Conservation (phyloP, 2,797 vertebrate genomes). For the Triplophysa bombifrons region DNA sequence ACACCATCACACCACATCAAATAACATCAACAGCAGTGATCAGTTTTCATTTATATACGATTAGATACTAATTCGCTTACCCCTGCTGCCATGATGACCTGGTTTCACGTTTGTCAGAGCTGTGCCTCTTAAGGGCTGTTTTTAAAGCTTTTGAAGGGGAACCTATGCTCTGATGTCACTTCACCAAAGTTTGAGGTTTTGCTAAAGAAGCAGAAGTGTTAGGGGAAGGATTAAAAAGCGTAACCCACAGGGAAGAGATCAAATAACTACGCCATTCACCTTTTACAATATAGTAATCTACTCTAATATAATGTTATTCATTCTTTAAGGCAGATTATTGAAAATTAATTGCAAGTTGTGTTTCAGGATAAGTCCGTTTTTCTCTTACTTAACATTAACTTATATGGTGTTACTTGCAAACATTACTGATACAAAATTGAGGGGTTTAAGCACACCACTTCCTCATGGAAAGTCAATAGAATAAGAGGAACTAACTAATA, state of each 20-base stretch:
- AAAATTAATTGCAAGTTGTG: no score
- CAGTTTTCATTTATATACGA: background rate
- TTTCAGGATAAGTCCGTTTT: no score
- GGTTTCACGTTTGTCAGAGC: background rate
- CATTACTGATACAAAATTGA: background rate
- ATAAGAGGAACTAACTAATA: background rate
- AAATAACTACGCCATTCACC: background rate
- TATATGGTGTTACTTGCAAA: background rate
- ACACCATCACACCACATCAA: background rate
- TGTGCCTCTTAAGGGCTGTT: background rate
- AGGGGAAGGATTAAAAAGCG: background rate
- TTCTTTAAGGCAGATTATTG: background rate
- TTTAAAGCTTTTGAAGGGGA: constrained; percentile 9
- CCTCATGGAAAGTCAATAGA: background rate
- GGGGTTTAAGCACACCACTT: background rate
- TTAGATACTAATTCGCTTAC: background rate
- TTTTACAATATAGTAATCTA: background rate
- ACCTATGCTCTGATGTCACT: background rate
- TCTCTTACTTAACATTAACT: no score
- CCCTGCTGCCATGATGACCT: constrained; percentile 22
- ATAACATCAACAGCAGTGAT: background rate
- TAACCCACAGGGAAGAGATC: background rate
- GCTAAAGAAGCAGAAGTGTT: background rate
- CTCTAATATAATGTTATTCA: background rate
- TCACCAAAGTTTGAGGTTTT: background rate